These are phyloP conservation scores for Bubalus kerabau DNA, from an alignment of 2,113 vertebrate genomes.

Conservation along the genomic window DNA sequence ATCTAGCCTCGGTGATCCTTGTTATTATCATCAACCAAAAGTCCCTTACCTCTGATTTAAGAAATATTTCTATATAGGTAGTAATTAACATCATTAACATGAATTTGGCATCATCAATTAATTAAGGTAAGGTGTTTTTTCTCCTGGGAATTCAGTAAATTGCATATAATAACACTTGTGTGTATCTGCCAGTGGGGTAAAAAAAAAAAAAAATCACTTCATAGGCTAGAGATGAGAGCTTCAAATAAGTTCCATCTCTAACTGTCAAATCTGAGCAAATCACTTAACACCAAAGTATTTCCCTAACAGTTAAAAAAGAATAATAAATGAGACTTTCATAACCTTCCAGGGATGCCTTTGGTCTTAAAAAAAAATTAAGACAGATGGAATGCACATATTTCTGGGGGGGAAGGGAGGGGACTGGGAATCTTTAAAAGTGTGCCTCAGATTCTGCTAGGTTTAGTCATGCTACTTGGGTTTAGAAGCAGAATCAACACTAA, in stretches of 20 bases:
- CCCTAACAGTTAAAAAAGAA: neutral
- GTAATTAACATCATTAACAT: conserved; percentile 46
- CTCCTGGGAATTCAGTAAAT: conserved; percentile 38
- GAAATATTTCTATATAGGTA: neutral
- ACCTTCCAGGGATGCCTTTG: conserved; percentile 16
- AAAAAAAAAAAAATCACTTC: neutral
- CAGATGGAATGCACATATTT: conserved; percentile 47
- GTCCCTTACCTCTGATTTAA: neutral
- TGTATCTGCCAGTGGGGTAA: neutral
- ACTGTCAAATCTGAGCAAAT: conserved; percentile 38
- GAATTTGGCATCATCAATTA: conserved; percentile 41
- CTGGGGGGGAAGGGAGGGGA: rapidly evolving
- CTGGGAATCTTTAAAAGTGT: neutral
- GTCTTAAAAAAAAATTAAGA: conserved; percentile 22
- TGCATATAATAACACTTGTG: conserved; percentile 8
- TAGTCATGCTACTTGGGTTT: conserved; percentile 14
- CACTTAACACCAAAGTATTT: conserved; percentile 30
- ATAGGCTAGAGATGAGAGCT: neutral
- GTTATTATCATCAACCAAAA: neutral
- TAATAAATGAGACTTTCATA: conserved; percentile 32
- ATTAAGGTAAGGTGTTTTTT: conserved; percentile 36
- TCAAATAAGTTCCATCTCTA: neutral
- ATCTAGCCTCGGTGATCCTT: neutral
- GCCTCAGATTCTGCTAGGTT: conserved; percentile 7
- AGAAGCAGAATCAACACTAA: conserved; percentile 24